Base-by-base conservation (phyloP, 2,888 invertebrate species). In the Drosophila barbarae region DNA sequence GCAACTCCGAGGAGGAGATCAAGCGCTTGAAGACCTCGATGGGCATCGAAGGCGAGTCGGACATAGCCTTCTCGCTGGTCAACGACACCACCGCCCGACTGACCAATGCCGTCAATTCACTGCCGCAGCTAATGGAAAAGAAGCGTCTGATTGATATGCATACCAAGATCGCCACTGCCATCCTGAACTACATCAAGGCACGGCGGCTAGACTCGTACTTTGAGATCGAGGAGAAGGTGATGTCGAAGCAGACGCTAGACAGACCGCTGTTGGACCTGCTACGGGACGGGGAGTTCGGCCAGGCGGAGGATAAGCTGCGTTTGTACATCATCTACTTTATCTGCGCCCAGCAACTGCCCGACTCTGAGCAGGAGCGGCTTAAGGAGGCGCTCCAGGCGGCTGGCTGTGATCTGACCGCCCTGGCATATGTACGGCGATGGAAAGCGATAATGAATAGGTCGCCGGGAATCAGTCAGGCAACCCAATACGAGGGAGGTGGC, bases 91-190 rank as follows among this genome's bases (percentile, higher is more conserved):
- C 98, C 1, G 96, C 96, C 35, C 94, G 95, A 75, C 92, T 99
- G 23, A 98, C 98, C 0, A 96, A 94, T 66, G 98, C 99, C 23
- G 98, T 99, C 9, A 96, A 96, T 89, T 98, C 98, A 0, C 91
- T 99, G 80, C 99, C 99, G 0, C 98, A 98, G 87, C 91, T 99
- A 28, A 92, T 99, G 90, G 99, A 99, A 89, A 98, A 96, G 91
- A 99, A 99, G 89, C 92, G 98, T 38, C 92, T 99, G 13, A 98
- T 99, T 78, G 99, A 99, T 87, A 97, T 98, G 96, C 99, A 99
- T 88, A 99, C 98, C 26, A 98, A 98, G 74, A 95, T 99, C 71
- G 99, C 99, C 4, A 99, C 99, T 91, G 94, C 94, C 12, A 94
- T 96, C 75, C 90, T 96, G 60, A 95, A 96, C 89, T 92, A 91